Base-by-base conservation (phyloP, 2,888 invertebrate species). In the Myathropa florea region DNA sequence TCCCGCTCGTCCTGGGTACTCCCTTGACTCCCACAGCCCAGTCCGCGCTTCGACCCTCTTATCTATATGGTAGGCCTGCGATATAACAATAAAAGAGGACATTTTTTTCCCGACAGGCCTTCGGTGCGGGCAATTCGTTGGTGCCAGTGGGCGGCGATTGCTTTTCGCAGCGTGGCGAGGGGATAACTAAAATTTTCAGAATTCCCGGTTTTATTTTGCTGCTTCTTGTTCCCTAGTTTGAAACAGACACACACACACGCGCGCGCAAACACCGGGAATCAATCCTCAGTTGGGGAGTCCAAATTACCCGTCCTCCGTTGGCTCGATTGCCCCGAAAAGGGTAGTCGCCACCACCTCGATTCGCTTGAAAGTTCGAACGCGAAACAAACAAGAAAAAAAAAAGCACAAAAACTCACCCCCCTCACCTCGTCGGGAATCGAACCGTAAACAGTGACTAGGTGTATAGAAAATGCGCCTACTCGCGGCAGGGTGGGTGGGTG, bases 401-500 rank as follows among this genome's bases (percentile, higher is more conserved):
- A 55, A 64, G 28, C 30, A 30, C 63, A 30, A 72, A 46, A 72
- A 72, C 72, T 63, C 64, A 64, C 4, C n/a, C 39, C 14, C 1
- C n/a, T n/a, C 39, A 39, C 46, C 2, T 18, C 46, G 7, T 18
- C 46, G 18, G 18, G 46, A 46, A 46, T 46, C 59, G 55, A 30
- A 71, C 28, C 57, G 64, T 46, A n/a, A 53, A 53, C 33, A 36
- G 21, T 39, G 65, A 63, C 57, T 64, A 57, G 71, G 67, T 79
- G 46, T 64, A 68, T 72, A 67, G 75, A 81, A 84, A 81, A 77
- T 85, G 72, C 77, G 85, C 85, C 85, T 85, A 85, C 85, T 77
- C 72, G 39, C 30, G 70, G 39, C 30, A 63, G 36, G 57, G n/a
- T 59, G 73, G 33, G 55, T 24, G 10, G 23, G 26, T 28, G 36